Percentiles rank a stretch among this genome's conserved stretches.
These are phyloP conservation scores for Eupithecia subfuscata DNA, from an alignment of 2,888 invertebrate genomes.

Conservation along the genomic window DNA sequence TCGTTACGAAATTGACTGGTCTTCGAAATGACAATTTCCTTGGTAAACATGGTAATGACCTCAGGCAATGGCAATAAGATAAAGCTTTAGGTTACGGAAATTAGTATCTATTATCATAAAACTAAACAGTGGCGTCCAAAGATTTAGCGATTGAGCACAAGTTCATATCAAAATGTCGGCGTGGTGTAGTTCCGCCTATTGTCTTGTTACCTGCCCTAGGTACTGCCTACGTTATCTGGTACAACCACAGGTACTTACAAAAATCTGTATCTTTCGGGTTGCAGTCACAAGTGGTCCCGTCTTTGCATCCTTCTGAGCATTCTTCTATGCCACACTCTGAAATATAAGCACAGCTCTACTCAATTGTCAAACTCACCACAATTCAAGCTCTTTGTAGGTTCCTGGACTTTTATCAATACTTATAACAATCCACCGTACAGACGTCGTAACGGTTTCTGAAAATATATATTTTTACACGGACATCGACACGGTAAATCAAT, in stretches of 20 bases:
- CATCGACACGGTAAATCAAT: too few species aligned
- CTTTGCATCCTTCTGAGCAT: conserved; percentile 70
- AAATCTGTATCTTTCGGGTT: conserved; percentile 70
- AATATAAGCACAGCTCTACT: conserved; percentile 34
- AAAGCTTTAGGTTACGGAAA: not conserved
- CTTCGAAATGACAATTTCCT: too few species aligned
- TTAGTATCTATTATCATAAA: too few species aligned
- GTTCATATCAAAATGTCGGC: not conserved
- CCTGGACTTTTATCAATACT: not conserved
- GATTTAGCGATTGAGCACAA: not conserved
- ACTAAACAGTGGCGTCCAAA: too few species aligned
- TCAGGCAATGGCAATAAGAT: not conserved
- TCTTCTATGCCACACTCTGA: conserved; percentile 76
- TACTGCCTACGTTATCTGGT: not conserved
- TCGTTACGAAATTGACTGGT: too few species aligned
- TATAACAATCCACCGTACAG: too few species aligned
- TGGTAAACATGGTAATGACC: too few species aligned
- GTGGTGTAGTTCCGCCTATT: too few species aligned
- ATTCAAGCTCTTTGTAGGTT: too few species aligned
- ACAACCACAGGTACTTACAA: conserved; percentile 55
- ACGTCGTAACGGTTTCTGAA: not conserved
- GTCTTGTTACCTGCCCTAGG: not conserved
- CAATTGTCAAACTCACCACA: not conserved
- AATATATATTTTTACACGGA: too few species aligned
- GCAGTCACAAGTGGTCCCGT: conserved; percentile 67